Percentiles rank a stretch among this genome's conserved stretches.
These are phyloP conservation scores for Chrysolina haemoptera DNA, from an alignment of 2,888 invertebrate genomes.

Conservation along the genomic window DNA sequence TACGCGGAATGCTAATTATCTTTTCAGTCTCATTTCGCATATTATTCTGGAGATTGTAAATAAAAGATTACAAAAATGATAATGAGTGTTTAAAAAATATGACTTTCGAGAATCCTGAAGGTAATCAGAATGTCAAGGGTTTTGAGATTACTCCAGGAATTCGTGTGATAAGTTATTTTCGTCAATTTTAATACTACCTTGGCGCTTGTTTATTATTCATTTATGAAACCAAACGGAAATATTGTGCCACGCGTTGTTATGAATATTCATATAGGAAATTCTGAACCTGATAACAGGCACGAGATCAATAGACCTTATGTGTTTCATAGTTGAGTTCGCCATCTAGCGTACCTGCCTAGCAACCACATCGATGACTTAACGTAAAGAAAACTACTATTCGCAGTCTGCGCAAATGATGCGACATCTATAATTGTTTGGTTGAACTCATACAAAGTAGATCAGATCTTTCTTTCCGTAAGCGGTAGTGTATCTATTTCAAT, in stretches of 20 bases:
- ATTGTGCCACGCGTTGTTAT: conserved; percentile 35
- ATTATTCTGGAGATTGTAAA: too few species aligned
- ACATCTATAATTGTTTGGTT: too few species aligned
- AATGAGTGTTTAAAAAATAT: background rate
- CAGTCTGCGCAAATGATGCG: too few species aligned
- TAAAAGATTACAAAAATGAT: too few species aligned
- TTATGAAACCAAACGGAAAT: conserved; percentile 37
- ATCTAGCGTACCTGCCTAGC: background rate
- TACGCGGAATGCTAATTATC: too few species aligned
- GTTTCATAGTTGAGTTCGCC: background rate
- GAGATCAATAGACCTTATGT: conserved; percentile 25
- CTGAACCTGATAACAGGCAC: conserved; percentile 28
- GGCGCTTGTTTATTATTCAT: conserved; percentile 21
- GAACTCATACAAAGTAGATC: too few species aligned
- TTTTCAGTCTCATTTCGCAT: too few species aligned
- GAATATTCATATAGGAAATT: conserved; percentile 42
- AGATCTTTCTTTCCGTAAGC: too few species aligned
- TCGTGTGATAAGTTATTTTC: conserved; percentile 12
- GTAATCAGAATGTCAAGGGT: background rate
- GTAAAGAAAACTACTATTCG: background rate
- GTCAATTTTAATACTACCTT: conserved; percentile 9
- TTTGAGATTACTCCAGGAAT: background rate
- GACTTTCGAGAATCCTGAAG: background rate
- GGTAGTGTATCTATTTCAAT: too few species aligned
- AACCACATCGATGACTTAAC: background rate